A percentile compares a stretch with the other conserved stretches of the same genome.
phyloP scores from a whole-genome alignment of 2,888 invertebrate genomes.

The Candidula unifasciata region DNA sequence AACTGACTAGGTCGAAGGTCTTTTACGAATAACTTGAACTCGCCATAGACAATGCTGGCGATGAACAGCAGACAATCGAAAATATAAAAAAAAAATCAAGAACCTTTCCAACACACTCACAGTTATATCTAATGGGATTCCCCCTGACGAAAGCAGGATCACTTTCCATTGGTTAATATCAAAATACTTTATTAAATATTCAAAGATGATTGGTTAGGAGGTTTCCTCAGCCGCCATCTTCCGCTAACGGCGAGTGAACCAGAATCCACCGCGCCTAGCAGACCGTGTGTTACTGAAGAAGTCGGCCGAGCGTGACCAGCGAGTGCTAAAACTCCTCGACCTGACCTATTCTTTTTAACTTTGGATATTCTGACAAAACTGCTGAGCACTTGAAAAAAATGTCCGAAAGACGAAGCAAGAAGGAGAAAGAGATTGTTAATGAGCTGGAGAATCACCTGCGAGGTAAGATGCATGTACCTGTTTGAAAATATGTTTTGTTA shows the following conservation, averaged over 20 bases:
- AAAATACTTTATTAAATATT: conserved; percentile 1
- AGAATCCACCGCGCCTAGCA: conserved; percentile 32
- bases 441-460: conserved; percentile 74
- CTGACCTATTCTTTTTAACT: no score
- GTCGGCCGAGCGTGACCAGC: conserved; percentile 21
- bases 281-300: not conserved
- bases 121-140: not conserved
- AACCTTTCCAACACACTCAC: not conserved
- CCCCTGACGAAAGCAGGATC: not conserved
- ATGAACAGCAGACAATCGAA: not conserved
- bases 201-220: conserved; percentile 1
- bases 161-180: conserved; percentile 13
- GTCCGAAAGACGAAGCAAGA: conserved; percentile 71
- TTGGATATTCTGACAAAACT: conserved; percentile 35
- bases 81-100: not conserved
- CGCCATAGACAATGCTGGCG: not conserved
- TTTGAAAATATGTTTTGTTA: not conserved
- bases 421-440: conserved; percentile 73
- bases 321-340: no score
- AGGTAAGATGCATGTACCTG: conserved; percentile 66
- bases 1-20: no score
- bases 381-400: conserved; percentile 58
- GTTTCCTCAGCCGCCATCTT: conserved; percentile 19
- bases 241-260: conserved; percentile 23
- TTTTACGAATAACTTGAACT: not conserved